phyloP scores from a whole-genome alignment of 2,888 invertebrate species.

The Mythimna ferrago region DNA sequence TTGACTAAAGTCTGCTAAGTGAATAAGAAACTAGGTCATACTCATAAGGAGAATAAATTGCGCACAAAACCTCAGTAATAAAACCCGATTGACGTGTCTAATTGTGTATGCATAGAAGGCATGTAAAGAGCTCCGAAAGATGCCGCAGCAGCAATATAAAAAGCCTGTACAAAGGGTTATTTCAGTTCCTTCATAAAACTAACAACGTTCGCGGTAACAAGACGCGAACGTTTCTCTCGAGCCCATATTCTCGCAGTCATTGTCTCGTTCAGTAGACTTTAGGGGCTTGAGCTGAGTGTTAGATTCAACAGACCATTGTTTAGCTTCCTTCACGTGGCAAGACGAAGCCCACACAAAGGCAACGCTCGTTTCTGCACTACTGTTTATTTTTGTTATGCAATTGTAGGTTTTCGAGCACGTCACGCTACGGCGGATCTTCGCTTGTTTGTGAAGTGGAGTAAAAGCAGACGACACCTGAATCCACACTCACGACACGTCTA shows the following conservation, averaged over 20 bases:
- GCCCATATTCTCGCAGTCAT: constrained; percentile 86
- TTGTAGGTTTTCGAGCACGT: constrained; percentile 86
- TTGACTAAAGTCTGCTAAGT: constrained; percentile 7
- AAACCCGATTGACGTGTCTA: constrained; percentile 45
- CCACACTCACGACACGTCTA: constrained; percentile 16
- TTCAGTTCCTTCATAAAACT: constrained; percentile 87
- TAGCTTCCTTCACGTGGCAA: constrained; percentile 89
- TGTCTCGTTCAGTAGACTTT: constrained; percentile 87
- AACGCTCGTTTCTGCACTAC: constrained; percentile 84
- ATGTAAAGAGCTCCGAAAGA: constrained; percentile 54
- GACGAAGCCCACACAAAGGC: constrained; percentile 87
- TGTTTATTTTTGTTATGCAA: constrained; percentile 89
- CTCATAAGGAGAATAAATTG: constrained; percentile 3
- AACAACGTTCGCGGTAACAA: constrained; percentile 89
- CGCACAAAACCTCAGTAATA: constrained; percentile 9
- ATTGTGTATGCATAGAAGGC: constrained; percentile 50
- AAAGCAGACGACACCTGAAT: constrained; percentile 52
- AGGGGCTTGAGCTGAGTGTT: constrained; percentile 84
- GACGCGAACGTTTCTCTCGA: constrained; percentile 86
- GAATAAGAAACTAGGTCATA: constrained; percentile 13
- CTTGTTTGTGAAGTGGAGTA: constrained; percentile 85
- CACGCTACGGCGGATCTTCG: constrained; percentile 78
- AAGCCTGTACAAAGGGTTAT: constrained; percentile 82
- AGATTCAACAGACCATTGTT: constrained; percentile 86
- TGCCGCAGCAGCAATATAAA: constrained; percentile 68